Conservation (phyloP, 2,797 vertebrate genomes). For the Chromobotia macracanthus region DNA sequence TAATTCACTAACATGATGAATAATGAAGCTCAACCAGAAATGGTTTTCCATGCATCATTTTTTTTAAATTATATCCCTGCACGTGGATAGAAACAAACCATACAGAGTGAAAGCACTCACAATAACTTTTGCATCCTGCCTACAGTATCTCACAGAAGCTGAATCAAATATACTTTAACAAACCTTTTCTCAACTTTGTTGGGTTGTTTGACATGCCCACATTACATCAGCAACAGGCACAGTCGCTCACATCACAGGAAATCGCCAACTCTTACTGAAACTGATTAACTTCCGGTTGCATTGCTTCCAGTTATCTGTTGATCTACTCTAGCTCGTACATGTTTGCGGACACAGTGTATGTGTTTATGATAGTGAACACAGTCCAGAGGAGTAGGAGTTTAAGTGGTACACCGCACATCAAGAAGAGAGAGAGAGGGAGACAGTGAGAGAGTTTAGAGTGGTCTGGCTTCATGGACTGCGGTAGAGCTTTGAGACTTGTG, state of each 20-base stretch:
- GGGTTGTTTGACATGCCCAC: not conserved
- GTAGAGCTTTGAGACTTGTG: not conserved
- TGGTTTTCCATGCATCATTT: not conserved
- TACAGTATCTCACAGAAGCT: not conserved
- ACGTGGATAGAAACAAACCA: not conserved
- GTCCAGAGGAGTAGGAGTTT: constrained; percentile 37
- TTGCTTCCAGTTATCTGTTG: not conserved
- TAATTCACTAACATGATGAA: not conserved
- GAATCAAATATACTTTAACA: not conserved
- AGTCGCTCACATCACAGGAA: not conserved
- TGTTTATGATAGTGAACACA: constrained; percentile 54
- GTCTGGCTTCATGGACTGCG: not conserved
- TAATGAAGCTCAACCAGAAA: not conserved
- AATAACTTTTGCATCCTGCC: not conserved
- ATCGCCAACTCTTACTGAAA: not conserved
- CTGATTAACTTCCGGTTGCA: not conserved
- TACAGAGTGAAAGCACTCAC: not conserved
- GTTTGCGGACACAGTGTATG: constrained; percentile 41
- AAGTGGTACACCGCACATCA: constrained; percentile 31
- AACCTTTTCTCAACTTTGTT: not conserved
- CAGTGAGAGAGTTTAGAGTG: not conserved
- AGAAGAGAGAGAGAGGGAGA: not conserved
- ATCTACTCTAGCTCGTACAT: constrained; percentile 28
- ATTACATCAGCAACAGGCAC: not conserved
- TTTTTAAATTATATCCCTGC: not conserved